These are phyloP conservation scores for Nyleta sp. DNA, from an alignment of 2,888 invertebrate genomes.

Conservation along the genomic window DNA sequence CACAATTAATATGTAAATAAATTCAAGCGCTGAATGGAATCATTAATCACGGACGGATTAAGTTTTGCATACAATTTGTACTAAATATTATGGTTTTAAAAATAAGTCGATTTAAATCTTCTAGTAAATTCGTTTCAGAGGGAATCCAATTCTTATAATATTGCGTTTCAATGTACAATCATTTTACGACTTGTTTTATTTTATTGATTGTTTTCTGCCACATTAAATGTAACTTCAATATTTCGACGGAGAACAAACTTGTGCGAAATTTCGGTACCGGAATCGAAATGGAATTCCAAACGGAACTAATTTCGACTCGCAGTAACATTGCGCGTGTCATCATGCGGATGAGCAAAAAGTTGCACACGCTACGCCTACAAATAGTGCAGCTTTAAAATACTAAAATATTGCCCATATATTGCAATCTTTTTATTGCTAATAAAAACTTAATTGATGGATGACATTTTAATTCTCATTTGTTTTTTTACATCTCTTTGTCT, in stretches of 20 bases:
- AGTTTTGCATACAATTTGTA: constrained; percentile 15
- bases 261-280: no score
- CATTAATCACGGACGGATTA: constrained; percentile 35
- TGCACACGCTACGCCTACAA: constrained; percentile 18
- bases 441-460: constrained; percentile 43
- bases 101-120: constrained; percentile 2
- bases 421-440: constrained; percentile 42
- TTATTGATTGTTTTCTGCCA: neutral
- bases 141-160: no score
- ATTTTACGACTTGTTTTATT: neutral
- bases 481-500: constrained; percentile 42
- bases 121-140: no score
- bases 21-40: constrained; percentile 39
- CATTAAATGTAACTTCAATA: no score
- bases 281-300: neutral
- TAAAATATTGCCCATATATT: constrained; percentile 32
- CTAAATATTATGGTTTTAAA: constrained; percentile 10
- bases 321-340: neutral
- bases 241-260: no score
- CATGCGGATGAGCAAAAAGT: constrained; percentile 21
- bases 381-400: constrained; percentile 20
- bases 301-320: neutral
- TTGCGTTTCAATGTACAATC: no score
- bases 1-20: constrained; percentile 46
- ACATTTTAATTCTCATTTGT: constrained; percentile 36